phyloP scores from a whole-genome alignment of 1,140 invertebrate genomes.

The Rhynchophorus ferrugineus region DNA sequence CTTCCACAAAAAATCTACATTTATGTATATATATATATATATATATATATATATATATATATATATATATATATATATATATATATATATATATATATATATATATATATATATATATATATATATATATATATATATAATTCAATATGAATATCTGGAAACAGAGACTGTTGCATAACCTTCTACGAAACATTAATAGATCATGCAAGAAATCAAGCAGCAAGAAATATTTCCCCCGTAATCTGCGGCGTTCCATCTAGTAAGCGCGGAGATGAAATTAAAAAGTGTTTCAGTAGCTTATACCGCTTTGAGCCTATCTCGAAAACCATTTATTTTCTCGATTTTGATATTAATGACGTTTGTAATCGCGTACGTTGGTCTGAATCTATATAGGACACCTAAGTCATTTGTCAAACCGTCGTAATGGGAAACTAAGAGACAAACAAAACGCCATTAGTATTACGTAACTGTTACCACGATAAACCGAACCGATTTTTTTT shows the following conservation, averaged over 20 bases:
- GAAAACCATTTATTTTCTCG: not conserved
- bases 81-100: not conserved
- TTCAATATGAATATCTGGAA: not conserved
- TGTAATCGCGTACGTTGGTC: not conserved
- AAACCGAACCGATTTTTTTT: too few species aligned
- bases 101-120: constrained; percentile 4
- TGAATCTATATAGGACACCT: not conserved
- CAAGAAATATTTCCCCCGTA: too few species aligned
- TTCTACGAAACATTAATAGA: not conserved
- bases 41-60: constrained; percentile 4
- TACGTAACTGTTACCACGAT: not conserved
- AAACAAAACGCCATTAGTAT: not conserved
- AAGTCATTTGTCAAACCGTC: not conserved
- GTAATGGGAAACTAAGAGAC: not conserved
- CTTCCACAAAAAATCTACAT: not conserved
- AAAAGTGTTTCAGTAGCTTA: too few species aligned
- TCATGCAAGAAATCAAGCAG: too few species aligned
- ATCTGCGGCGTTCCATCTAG: too few species aligned
- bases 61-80: constrained; percentile 4
- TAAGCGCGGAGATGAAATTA: too few species aligned
- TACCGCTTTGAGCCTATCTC: too few species aligned
- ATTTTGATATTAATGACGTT: not conserved
- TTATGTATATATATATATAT: constrained; percentile 2
- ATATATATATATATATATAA: constrained; percentile 4
- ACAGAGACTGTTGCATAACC: not conserved